phyloP scores from a whole-genome alignment of 2,888 invertebrate species.

The Silvanus unidentatus region DNA sequence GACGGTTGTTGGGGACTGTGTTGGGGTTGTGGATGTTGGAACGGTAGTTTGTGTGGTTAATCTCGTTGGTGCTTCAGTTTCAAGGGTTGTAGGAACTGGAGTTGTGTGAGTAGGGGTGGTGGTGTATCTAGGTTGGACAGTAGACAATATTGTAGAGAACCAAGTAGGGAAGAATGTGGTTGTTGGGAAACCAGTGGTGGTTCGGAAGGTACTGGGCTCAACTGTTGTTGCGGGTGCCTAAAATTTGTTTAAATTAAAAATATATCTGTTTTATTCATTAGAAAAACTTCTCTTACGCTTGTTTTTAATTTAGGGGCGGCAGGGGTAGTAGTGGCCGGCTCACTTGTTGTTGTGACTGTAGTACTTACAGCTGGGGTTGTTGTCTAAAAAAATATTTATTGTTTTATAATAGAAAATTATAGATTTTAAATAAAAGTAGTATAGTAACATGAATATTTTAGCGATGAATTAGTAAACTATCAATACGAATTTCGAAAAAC shows the following conservation, averaged over 20 bases:
- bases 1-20: conserved; percentile 5
- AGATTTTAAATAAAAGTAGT: too few relatives aligned
- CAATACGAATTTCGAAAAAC: background rate
- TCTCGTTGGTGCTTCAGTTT: background rate
- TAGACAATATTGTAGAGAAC: conserved; percentile 21
- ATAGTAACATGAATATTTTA: too few relatives aligned
- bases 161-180: conserved; percentile 31
- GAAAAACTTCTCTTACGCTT: conserved; percentile 16
- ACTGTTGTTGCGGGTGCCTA: conserved; percentile 23
- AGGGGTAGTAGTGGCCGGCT: conserved; percentile 11
- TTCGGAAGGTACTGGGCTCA: conserved; percentile 32
- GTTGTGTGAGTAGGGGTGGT: conserved; percentile 16
- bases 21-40: conserved; percentile 8
- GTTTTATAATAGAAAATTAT: too few relatives aligned
- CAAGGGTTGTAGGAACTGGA: conserved; percentile 6
- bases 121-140: conserved; percentile 18
- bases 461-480: too few relatives aligned
- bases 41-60: background rate
- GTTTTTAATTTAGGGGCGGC: too few relatives aligned
- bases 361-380: background rate
- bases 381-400: background rate
- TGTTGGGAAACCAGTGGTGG: conserved; percentile 37
- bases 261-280: too few relatives aligned
- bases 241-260: conserved; percentile 19
- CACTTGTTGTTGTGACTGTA: background rate